Percentiles rank a stretch among this genome's conserved stretches.
These are phyloP conservation scores for Cygnus olor DNA, from an alignment of 2,797 vertebrate species.

Conservation along the genomic window DNA sequence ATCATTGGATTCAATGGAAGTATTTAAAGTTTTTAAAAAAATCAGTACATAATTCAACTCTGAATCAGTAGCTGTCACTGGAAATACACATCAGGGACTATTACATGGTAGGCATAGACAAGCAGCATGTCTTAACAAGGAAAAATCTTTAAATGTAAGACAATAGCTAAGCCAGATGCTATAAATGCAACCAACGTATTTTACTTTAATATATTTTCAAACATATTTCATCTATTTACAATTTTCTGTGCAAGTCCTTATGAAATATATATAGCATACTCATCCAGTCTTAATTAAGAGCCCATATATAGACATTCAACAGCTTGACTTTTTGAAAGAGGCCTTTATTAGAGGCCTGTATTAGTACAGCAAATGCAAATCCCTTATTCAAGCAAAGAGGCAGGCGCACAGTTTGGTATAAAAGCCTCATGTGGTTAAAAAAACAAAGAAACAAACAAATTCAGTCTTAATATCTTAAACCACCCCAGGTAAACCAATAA, in stretches of 20 bases:
- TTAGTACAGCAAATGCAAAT: not conserved
- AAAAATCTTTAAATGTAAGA: not conserved
- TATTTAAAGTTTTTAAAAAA: not conserved
- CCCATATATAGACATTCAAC: fast-evolving
- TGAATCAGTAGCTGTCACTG: not conserved
- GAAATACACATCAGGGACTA: not conserved
- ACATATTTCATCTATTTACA: not conserved
- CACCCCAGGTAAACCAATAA: not conserved
- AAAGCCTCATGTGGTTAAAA: not conserved
- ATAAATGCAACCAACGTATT: not conserved
- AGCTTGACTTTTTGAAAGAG: not conserved
- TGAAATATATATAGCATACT: not conserved
- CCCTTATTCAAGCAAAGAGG: not conserved
- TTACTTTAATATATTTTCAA: not conserved
- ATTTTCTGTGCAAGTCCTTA: not conserved
- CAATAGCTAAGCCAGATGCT: not conserved
- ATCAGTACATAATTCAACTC: not conserved
- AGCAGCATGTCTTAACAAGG: not conserved
- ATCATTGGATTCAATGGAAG: not conserved
- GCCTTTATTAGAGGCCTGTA: no score
- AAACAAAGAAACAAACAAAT: not conserved
- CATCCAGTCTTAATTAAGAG: not conserved
- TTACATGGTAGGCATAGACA: not conserved
- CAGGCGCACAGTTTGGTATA: not conserved
- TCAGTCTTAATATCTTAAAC: not conserved